These are phyloP conservation scores for Taxidea taxus DNA, from an alignment of 2,113 vertebrate genomes.

Conservation along the genomic window DNA sequence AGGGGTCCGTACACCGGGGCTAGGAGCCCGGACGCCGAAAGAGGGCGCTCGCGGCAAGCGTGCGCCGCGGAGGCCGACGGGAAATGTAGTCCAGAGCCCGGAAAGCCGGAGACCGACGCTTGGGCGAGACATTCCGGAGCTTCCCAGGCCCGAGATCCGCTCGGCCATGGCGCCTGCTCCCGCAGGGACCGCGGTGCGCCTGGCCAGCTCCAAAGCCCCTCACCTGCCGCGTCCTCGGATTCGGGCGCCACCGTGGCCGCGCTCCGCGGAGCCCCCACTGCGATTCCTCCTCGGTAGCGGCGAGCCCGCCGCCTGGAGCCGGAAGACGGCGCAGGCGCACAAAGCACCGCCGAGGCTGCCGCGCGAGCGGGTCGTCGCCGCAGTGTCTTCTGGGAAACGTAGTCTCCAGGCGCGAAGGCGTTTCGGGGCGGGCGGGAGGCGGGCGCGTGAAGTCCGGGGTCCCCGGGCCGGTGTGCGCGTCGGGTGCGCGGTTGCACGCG, in stretches of 20 bases:
- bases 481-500: no score
- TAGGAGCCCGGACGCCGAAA: not conserved
- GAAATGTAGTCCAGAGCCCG: not conserved
- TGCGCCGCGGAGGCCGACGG: not conserved
- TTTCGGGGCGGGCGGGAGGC: not conserved
- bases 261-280: accelerated
- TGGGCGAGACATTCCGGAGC: not conserved
- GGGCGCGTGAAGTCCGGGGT: accelerated
- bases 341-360: accelerated
- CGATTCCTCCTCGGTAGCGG: not conserved
- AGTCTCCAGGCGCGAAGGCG: not conserved
- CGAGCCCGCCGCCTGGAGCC: not conserved
- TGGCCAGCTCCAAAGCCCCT: not conserved
- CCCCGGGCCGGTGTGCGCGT: accelerated
- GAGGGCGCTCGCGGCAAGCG: not conserved
- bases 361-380: not conserved
- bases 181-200: not conserved
- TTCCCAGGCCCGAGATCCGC: not conserved
- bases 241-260: not conserved
- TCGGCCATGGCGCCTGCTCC: not conserved
- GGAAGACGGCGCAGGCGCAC: conserved; percentile 37
- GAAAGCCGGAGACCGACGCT: not conserved
- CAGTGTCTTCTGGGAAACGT: conserved; percentile 37
- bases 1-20: accelerated
- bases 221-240: not conserved